phyloP scores from a whole-genome alignment of 2,113 vertebrate genomes.

The Anguilla japonica region DNA sequence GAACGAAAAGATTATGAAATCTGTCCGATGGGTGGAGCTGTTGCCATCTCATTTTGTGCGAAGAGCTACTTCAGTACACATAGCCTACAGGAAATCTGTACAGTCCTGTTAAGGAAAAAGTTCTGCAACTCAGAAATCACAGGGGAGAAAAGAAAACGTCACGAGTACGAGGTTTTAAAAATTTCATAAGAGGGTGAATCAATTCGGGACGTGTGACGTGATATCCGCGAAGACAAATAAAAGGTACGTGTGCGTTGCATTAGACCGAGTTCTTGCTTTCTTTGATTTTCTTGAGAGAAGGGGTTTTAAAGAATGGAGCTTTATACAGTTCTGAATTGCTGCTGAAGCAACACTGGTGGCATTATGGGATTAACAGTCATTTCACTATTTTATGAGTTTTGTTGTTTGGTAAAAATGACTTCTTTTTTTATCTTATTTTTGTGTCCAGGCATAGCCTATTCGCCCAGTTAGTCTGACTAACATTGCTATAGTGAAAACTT shows the following conservation, averaged over 20 bases:
- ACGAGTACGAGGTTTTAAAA: conserved; percentile 28
- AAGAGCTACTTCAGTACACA: neutral
- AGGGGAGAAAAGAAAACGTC: conserved; percentile 35
- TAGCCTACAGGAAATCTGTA: neutral
- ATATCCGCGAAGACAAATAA: neutral
- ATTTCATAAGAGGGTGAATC: neutral
- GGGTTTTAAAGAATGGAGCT: neutral
- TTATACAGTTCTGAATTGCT: neutral
- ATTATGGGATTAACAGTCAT: neutral
- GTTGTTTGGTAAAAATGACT: neutral
- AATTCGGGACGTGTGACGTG: neutral
- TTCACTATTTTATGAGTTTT: too few species aligned
- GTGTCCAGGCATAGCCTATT: neutral
- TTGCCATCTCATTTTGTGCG: conserved; percentile 41
- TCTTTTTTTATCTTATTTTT: neutral
- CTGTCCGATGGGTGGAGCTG: conserved; percentile 53
- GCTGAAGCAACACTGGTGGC: neutral
- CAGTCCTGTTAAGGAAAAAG: conserved; percentile 40
- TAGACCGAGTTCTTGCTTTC: neutral
- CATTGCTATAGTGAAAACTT: neutral
- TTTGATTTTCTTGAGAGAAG: neutral
- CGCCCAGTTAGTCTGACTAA: neutral
- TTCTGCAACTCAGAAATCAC: conserved; percentile 59
- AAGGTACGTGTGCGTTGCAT: neutral
- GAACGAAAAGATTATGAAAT: neutral